Evolutionary conservation across 2,113 vertebrate species (phyloP), one percentile per base, ranked within the genome.

Genomic region (Onychostruthus taczanowskii): DNA sequence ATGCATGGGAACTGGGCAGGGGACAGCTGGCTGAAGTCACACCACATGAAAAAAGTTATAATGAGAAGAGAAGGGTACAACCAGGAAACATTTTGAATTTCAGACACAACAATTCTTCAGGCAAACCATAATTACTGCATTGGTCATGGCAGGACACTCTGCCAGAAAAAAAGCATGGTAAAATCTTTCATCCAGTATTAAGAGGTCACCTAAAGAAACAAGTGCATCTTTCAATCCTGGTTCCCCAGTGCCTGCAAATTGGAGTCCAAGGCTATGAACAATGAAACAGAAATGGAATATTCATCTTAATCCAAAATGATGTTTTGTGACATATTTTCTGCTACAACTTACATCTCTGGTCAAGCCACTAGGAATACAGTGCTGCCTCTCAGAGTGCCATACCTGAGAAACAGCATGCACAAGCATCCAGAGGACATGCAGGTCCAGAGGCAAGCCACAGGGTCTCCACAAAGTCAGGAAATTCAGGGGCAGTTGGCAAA

Each of bases 121-220:
- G 59, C 30, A 84, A 92, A 39, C 89, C 89, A 93, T 75, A 92
- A 92, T 93, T 92, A 86, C 83, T 74, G 79, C 59, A 55, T 31
- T 70, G 73, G 86, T 86, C 59, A 35, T 1, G 4, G 56, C 77
- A 93, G 27, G 41, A 56, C 31, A 31, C 37, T 24, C 21, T 77
- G 79, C 46, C 83, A 88, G 88, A 52, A 78, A 61, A 89, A 90
- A 83, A 87, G 9, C 13, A 33, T 50, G 76, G 67, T 70, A n/a
- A 88, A 79, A 62, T 70, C 68, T 83, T 90, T 77, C 55, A 74
- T 50, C 55, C 27, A 4, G 26, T 50, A 20, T 58, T 62, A 68
- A 80, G 56, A 91, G 62, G 63, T 76, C 58, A 73, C 23, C 33
- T 72, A 83, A 61, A 89, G 72, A 76, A 78, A 66, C 7, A 70